phyloP scores from a whole-genome alignment of 2,888 invertebrate genomes.

The Copidosoma aretas region DNA sequence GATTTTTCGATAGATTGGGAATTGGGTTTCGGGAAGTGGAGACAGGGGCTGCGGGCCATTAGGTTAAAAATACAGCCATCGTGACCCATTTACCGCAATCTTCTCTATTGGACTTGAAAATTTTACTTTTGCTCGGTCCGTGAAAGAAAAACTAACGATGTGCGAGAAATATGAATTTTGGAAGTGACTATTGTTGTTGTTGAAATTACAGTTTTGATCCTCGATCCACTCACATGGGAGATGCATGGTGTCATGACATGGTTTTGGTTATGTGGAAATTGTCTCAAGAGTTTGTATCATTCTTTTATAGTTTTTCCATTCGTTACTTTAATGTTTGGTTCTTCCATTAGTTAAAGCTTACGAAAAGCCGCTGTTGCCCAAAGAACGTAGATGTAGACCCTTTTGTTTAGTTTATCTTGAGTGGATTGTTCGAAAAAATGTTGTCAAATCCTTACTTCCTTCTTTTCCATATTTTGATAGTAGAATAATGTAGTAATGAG shows the following conservation, averaged over 20 bases:
- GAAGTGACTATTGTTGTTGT: constrained; percentile 35
- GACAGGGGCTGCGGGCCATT: background rate
- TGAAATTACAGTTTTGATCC: constrained; percentile 38
- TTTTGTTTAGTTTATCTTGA: constrained; percentile 8
- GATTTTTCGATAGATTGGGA: constrained; percentile 19
- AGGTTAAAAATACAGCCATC: background rate
- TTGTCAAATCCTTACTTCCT: constrained; percentile 6
- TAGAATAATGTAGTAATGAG: constrained; percentile 1
- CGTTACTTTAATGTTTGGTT: constrained; percentile 32
- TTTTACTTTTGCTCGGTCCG: background rate
- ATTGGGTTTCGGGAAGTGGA: constrained; percentile 1
- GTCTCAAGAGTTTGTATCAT: constrained; percentile 38
- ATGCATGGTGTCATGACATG: constrained; percentile 39
- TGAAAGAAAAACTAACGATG: background rate
- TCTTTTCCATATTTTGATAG: background rate
- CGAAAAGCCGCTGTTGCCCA: constrained; percentile 27
- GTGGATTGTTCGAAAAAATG: constrained; percentile 3
- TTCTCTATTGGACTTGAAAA: too few species aligned
- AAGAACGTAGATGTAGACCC: constrained; percentile 15
- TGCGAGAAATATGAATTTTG: constrained; percentile 6
- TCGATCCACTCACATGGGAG: constrained; percentile 35
- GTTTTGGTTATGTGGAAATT: constrained; percentile 39
- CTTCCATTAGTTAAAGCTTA: constrained; percentile 25
- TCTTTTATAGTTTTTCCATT: constrained; percentile 32
- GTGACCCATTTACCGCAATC: too few species aligned